These are phyloP conservation scores for Dendrolimus houi DNA, from an alignment of 2,888 invertebrate genomes.

Conservation along the genomic window DNA sequence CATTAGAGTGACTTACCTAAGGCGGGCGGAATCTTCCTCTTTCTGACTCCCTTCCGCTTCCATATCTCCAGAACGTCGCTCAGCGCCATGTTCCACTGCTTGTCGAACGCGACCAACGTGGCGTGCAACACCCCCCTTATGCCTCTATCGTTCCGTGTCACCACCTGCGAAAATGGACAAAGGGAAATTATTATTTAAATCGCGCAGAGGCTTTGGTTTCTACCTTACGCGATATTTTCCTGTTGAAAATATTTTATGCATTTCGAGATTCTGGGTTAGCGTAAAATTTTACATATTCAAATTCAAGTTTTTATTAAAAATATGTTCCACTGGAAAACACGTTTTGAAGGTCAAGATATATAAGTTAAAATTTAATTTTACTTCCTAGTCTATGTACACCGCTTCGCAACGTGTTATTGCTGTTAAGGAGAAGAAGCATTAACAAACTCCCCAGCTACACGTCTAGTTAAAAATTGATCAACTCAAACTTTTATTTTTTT, in stretches of 20 bases:
- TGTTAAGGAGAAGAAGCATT: too few species aligned
- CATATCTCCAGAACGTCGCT: slow-evolving; percentile 90
- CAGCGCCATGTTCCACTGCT: slow-evolving; percentile 94
- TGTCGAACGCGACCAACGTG: slow-evolving; percentile 90
- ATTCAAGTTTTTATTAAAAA: background rate
- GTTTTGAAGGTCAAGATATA: too few species aligned
- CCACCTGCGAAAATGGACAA: slow-evolving; percentile 70
- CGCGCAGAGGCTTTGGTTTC: background rate
- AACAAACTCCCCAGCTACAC: too few species aligned
- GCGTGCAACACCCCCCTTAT: slow-evolving; percentile 88
- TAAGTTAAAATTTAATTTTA: too few species aligned
- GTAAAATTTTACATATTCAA: too few species aligned
- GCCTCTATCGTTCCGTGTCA: slow-evolving; percentile 82
- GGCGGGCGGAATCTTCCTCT: slow-evolving; percentile 75
- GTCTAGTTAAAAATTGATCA: too few species aligned
- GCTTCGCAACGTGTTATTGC: too few species aligned
- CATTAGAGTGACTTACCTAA: slow-evolving; percentile 57
- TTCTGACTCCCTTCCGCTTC: slow-evolving; percentile 77
- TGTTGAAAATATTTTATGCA: too few species aligned
- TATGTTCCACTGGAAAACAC: background rate
- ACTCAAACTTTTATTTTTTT: too few species aligned
- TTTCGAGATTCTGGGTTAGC: too few species aligned
- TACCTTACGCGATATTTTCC: too few species aligned
- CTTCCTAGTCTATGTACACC: too few species aligned
- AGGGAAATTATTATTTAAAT: background rate